Base-by-base conservation (phyloP, 2,113 vertebrate species). In the Sitta europaea region DNA sequence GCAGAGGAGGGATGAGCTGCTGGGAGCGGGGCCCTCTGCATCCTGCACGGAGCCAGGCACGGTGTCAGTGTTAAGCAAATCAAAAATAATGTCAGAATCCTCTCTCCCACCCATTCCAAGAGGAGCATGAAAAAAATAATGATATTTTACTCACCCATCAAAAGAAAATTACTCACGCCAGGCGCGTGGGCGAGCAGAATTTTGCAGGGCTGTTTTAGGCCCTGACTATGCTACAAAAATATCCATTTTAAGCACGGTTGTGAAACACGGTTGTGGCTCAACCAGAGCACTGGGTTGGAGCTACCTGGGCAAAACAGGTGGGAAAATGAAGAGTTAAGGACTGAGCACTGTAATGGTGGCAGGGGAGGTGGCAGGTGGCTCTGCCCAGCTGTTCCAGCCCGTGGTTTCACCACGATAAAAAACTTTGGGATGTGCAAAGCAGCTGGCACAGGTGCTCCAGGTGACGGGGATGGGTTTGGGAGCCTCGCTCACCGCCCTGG, bases 141-240 rank as follows among this genome's bases (percentile, higher is more conserved):
- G 95, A 96, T 97, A 96, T 97, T 97, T 96, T 97, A 96, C 96
- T 97, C 96, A 97, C 95, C 96, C 95, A 95, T 96, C 96, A 97
- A 96, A 97, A 94, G 97, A 95, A 96, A 97, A 97, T 97, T 97
- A 97, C 96, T 97, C 96, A 97, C 95, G 93, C 96, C 86, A 96
- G 94, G 92, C 76, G 92, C 86, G 96, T 96, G 95, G 97, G 96
- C 75, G 94, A 95, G 95, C 90, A 95, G 88, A 96, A 82, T 92
- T 95, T 83, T 97, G 94, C 95, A 91, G 95, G 96, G 96, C 92
- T 97, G 96, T 96, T 97, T 97, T 96, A 97, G 96, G 96, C 94
- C 96, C 96, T 96, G 97, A 95, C 91, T 96, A 20, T 67, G 90
- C 94, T 96, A 97, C 96, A 92, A 93, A 97, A 97, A 97, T 97